These are phyloP conservation scores for Tamandua tetradactyla DNA, from an alignment of 2,797 vertebrate genomes.

Conservation along the genomic window DNA sequence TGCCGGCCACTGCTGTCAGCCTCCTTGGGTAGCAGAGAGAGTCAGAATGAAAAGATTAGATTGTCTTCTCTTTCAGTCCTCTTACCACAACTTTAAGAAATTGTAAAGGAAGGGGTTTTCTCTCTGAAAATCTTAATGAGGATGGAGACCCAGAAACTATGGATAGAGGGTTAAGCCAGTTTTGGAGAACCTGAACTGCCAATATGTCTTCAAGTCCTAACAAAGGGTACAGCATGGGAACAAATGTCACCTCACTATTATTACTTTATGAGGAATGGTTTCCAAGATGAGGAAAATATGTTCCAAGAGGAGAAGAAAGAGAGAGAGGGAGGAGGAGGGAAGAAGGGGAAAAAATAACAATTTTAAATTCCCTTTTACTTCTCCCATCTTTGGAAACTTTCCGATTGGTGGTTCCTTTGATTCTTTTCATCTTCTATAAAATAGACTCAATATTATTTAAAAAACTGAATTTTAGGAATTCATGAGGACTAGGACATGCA, in stretches of 20 bases:
- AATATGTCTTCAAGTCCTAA: background rate
- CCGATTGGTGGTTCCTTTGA: background rate
- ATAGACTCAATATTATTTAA: background rate
- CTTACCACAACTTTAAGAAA: background rate
- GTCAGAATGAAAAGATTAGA: background rate
- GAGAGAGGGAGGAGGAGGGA: background rate
- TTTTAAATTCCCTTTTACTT: background rate
- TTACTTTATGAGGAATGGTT: background rate
- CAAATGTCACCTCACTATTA: background rate
- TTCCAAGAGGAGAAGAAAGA: background rate
- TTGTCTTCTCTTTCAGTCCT: background rate
- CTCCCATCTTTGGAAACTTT: background rate
- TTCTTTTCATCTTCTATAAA: background rate
- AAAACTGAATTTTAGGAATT: background rate
- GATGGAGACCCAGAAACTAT: background rate
- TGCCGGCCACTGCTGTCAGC: background rate
- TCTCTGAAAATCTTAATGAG: background rate
- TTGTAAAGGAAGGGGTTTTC: background rate
- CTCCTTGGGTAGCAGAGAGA: background rate
- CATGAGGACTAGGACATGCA: background rate
- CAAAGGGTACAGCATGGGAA: background rate
- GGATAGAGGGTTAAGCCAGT: background rate
- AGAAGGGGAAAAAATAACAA: background rate
- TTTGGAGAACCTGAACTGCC: background rate
- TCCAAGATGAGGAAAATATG: background rate